Conservation (phyloP, 2,113 vertebrate genomes). For the Peromyscus polionotus region DNA sequence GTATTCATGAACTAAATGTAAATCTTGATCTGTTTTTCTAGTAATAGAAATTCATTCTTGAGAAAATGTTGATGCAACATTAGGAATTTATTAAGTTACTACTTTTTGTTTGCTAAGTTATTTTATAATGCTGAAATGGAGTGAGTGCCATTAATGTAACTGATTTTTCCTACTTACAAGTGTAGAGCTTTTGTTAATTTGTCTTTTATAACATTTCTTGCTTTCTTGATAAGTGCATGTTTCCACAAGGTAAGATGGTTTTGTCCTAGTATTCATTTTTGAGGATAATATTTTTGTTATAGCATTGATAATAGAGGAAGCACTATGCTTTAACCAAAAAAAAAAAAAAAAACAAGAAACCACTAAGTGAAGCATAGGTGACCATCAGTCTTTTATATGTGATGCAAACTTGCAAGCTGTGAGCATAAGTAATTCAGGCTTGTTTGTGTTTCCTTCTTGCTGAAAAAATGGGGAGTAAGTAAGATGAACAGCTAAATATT, state of each 20-base stretch:
- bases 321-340: constrained; percentile 36
- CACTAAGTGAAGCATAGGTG: constrained; percentile 32
- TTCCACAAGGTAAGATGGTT: constrained; percentile 54
- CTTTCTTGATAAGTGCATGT: constrained; percentile 47
- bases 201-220: constrained; percentile 48
- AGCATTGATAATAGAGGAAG: constrained; percentile 34
- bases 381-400: neutral
- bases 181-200: constrained; percentile 36
- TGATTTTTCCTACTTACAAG: constrained; percentile 24
- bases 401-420: constrained; percentile 43
- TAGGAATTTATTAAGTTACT: neutral
- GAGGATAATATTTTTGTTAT: constrained; percentile 34
- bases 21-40: constrained; percentile 47
- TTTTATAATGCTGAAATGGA: constrained; percentile 32
- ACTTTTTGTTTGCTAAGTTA: constrained; percentile 60
- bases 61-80: constrained; percentile 56
- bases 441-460: constrained; percentile 54
- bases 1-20: constrained; percentile 50
- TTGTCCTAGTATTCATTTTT: constrained; percentile 37
- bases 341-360: neutral
- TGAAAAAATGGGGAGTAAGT: constrained; percentile 25
- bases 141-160: constrained; percentile 15
- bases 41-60: constrained; percentile 64
- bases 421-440: constrained; percentile 40
- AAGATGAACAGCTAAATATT: constrained; percentile 52